Evolutionary conservation across 2,797 vertebrate species (phyloP).

Genomic region (Pelodytes ibericus): DNA sequence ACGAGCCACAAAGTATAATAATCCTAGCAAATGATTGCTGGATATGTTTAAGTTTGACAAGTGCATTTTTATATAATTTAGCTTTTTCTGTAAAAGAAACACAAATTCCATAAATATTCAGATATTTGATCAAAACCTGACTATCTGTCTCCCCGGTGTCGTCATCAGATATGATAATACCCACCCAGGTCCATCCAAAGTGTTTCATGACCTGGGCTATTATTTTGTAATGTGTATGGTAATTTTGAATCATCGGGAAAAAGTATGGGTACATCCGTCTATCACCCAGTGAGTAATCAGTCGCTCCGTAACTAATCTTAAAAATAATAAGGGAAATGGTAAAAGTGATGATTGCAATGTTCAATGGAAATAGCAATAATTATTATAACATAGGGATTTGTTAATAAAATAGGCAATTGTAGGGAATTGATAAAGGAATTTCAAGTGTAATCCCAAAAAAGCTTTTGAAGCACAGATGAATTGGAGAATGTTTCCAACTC

Average conservation of each 20-base stretch:
- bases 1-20: not conserved
- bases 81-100: not conserved
- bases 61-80: not conserved
- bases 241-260: slow-evolving; percentile 12
- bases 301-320: slow-evolving; percentile 26
- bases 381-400: no score
- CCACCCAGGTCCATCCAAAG: slow-evolving; percentile 28
- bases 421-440: no score
- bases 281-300: not conserved
- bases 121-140: not conserved
- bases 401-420: no score
- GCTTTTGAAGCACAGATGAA: no score
- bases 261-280: not conserved
- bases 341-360: no score
- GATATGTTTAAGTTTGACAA: not conserved
- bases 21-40: not conserved
- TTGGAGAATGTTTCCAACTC: no score
- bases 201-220: not conserved
- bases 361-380: no score
- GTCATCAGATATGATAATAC: not conserved
- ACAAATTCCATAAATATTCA: slow-evolving; percentile 1
- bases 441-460: no score
- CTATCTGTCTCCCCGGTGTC: slow-evolving; percentile 15
- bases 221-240: not conserved
- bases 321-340: no score